Evolutionary conservation across 2,113 vertebrate genomes (phyloP).

Genomic region (Thinocorus orbignyianus): DNA sequence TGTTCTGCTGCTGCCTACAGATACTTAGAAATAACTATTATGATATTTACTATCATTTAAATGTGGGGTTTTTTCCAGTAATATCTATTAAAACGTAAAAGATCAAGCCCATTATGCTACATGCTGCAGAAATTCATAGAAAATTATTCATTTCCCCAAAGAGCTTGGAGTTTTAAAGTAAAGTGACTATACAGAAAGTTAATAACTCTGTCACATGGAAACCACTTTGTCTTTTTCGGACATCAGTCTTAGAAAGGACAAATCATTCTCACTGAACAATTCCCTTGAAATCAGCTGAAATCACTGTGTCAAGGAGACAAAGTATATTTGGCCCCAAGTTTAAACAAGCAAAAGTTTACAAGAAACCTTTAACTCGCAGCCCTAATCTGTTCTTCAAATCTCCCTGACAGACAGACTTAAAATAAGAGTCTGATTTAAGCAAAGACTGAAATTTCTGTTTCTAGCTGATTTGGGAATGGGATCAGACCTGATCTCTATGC

Average conservation of each 20-base stretch:
- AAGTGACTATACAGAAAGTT: background rate
- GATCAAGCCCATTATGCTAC: background rate
- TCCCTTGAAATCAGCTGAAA: background rate
- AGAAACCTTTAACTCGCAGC: background rate
- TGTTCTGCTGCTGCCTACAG: background rate
- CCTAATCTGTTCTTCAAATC: background rate
- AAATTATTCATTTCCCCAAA: background rate
- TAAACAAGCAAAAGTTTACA: background rate
- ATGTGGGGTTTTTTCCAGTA: background rate
- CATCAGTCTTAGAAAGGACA: background rate
- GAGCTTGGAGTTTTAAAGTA: background rate
- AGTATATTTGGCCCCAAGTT: background rate
- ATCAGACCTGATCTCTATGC: rapidly evolving
- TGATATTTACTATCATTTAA: background rate
- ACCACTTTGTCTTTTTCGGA: background rate
- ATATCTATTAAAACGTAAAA: background rate
- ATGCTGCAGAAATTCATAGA: background rate
- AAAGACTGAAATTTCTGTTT: background rate
- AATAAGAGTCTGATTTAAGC: background rate
- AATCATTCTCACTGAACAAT: background rate
- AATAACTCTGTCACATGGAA: background rate
- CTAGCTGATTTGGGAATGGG: background rate
- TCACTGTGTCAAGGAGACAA: background rate
- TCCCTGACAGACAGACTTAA: background rate
- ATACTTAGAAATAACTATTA: background rate